Evolutionary conservation across 2,888 invertebrate species (phyloP).

Genomic region (Prosopocoilus inquinatus): DNA sequence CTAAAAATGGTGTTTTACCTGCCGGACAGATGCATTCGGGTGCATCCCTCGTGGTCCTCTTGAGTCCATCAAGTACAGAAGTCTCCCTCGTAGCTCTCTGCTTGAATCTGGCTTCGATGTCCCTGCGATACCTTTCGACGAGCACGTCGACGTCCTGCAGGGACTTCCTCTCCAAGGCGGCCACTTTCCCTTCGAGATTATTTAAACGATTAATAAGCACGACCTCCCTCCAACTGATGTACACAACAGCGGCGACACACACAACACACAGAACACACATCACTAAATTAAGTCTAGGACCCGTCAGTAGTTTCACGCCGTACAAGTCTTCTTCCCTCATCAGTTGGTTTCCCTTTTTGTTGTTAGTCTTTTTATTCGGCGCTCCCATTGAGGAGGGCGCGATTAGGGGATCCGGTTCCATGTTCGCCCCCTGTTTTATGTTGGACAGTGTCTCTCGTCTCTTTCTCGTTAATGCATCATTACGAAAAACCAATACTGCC

Average conservation of each 20-base stretch:
- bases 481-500: constrained; percentile 14
- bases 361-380: constrained; percentile 32
- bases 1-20: constrained; percentile 52
- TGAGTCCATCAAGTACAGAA: constrained; percentile 31
- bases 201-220: constrained; percentile 55
- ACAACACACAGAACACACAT: constrained; percentile 64
- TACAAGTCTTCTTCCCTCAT: constrained; percentile 5
- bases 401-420: constrained; percentile 43
- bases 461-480: constrained; percentile 39
- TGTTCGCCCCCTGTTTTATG: constrained; percentile 30
- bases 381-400: constrained; percentile 27
- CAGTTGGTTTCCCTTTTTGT: constrained; percentile 8
- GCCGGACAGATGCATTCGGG: constrained; percentile 71
- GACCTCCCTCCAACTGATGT: constrained; percentile 59
- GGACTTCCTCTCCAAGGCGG: constrained; percentile 55
- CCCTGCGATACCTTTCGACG: constrained; percentile 57
- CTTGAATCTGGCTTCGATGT: constrained; percentile 52
- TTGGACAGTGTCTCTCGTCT: too few relatives aligned
- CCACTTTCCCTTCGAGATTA: constrained; percentile 58
- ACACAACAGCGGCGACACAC: constrained; percentile 62
- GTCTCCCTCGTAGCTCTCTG: constrained; percentile 48
- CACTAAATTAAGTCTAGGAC: constrained; percentile 49
- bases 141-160: constrained; percentile 48
- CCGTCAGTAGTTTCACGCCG: constrained; percentile 5
- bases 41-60: constrained; percentile 57